These are phyloP conservation scores for Willowsia nigromaculata DNA, from an alignment of 2,888 invertebrate genomes.

Conservation along the genomic window DNA sequence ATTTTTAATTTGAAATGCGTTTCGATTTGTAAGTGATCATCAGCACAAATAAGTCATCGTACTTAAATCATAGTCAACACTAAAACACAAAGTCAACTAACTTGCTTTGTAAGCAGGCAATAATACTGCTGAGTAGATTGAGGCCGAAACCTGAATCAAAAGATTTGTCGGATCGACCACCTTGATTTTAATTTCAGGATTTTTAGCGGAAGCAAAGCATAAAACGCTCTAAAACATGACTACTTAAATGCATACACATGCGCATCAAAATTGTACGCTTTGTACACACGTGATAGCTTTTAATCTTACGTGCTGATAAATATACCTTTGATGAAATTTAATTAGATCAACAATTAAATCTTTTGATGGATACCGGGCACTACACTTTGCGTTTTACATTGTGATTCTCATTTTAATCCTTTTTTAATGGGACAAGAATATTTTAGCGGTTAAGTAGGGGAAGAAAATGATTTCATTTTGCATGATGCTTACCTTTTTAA, in stretches of 20 bases:
- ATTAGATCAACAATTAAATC: slow-evolving; percentile 25
- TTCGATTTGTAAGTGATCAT: background rate
- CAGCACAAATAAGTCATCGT: background rate
- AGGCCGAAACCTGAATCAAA: background rate
- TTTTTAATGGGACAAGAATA: background rate
- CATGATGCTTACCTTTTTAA: no score
- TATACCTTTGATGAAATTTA: background rate
- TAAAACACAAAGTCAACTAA: background rate
- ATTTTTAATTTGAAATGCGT: slow-evolving; percentile 2
- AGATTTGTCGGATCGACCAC: background rate
- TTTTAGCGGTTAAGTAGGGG: background rate
- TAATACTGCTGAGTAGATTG: background rate
- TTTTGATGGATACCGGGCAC: background rate
- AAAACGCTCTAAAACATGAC: background rate
- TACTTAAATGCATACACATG: background rate
- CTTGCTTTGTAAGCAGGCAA: background rate
- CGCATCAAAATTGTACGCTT: background rate
- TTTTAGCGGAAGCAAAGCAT: background rate
- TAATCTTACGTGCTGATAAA: background rate
- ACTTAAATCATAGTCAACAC: background rate
- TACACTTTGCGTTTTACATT: background rate
- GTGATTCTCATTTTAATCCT: background rate
- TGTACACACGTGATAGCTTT: background rate
- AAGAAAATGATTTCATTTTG: no score
- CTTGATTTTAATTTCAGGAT: background rate